Conservation (phyloP, 2,888 invertebrate species). For the Luffia ferchaultella region DNA sequence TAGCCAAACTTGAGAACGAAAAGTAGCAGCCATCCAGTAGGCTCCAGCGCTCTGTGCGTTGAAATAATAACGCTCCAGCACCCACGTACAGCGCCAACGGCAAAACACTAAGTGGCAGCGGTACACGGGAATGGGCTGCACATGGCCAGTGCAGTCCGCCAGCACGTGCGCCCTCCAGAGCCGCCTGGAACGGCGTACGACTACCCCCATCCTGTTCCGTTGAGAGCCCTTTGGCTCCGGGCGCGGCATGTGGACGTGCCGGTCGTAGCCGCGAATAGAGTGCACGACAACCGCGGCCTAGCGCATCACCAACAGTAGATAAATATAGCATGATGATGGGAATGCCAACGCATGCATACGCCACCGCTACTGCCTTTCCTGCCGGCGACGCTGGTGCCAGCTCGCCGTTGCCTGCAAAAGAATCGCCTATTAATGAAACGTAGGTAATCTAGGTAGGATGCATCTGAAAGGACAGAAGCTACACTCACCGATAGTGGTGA, state of each 20-base stretch:
- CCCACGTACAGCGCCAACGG: slow-evolving; percentile 88
- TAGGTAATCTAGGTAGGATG: neutral
- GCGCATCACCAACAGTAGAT: slow-evolving; percentile 85
- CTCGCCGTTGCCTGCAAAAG: slow-evolving; percentile 79
- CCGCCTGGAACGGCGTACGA: slow-evolving; percentile 50
- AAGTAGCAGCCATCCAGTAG: slow-evolving; percentile 87
- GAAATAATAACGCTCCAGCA: slow-evolving; percentile 89
- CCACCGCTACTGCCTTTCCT: slow-evolving; percentile 83
- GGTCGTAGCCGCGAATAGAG: slow-evolving; percentile 69
- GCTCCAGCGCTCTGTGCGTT: slow-evolving; percentile 91
- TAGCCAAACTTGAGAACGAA: slow-evolving; percentile 80
- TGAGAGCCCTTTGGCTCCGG: slow-evolving; percentile 22
- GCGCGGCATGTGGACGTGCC: slow-evolving; percentile 28
- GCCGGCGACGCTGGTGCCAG: slow-evolving; percentile 81
- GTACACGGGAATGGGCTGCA: slow-evolving; percentile 77
- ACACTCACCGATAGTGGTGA: slow-evolving; percentile 91
- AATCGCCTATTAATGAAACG: neutral
- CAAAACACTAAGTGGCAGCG: slow-evolving; percentile 84
- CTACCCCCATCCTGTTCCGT: slow-evolving; percentile 16
- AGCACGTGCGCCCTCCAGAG: slow-evolving; percentile 43
- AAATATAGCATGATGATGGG: slow-evolving; percentile 89
- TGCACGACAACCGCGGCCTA: slow-evolving; percentile 80
- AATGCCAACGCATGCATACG: slow-evolving; percentile 87
- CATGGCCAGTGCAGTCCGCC: slow-evolving; percentile 51
- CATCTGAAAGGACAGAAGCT: neutral